A percentile compares a stretch with the other conserved stretches of the same genome.
phyloP scores from a whole-genome alignment of 2,888 invertebrate species.

The Macrosiphum euphorbiae region DNA sequence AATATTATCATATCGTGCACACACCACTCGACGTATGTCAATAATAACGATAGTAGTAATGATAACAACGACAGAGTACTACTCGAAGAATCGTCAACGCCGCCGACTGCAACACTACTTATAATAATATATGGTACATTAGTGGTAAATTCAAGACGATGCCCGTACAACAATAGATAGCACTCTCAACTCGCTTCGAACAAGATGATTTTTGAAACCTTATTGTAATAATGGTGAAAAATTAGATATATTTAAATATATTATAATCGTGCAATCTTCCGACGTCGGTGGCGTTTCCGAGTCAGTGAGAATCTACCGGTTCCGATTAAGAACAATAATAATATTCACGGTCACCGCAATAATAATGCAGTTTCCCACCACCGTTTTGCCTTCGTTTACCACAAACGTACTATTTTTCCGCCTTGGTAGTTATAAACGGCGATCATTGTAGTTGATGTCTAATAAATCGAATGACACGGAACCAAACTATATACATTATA shows the following conservation, averaged over 20 bases:
- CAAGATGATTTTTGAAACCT: background rate
- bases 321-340: constrained; percentile 43
- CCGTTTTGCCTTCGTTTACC: background rate
- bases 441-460: background rate
- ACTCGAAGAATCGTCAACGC: background rate
- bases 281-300: constrained; percentile 25
- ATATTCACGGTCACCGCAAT: constrained; percentile 41
- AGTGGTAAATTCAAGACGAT: background rate
- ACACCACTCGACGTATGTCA: background rate
- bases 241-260: background rate
- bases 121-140: no score
- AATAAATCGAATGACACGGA: constrained; percentile 36
- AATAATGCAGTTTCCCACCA: constrained; percentile 14
- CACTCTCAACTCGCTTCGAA: no score
- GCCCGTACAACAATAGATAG: no score
- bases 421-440: background rate
- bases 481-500: background rate
- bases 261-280: constrained; percentile 25
- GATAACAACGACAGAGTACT: background rate
- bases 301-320: constrained; percentile 36
- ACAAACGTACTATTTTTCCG: constrained; percentile 48
- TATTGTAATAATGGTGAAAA: background rate
- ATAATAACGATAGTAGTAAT: background rate
- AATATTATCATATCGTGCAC: background rate
- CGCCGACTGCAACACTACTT: background rate